Conservation (phyloP, 2,888 invertebrate genomes). For the Altica lythri region DNA sequence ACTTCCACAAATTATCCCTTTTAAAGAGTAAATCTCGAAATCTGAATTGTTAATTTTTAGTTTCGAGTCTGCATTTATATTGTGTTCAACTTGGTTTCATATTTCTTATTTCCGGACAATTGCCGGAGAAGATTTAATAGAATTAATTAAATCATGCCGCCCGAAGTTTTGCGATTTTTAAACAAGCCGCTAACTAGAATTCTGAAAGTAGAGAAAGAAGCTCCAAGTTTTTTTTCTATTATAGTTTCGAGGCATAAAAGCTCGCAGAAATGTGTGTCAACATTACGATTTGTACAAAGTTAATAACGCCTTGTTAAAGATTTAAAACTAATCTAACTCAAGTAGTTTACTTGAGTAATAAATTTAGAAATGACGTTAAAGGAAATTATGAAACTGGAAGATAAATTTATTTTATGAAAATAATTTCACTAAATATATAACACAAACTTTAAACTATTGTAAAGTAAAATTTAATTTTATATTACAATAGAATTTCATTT, state of each 20-base stretch:
- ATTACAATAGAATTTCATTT: too few relatives aligned
- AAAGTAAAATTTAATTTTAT: too few relatives aligned
- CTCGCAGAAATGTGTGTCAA: constrained; percentile 18
- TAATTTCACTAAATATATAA: too few relatives aligned
- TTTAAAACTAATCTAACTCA: constrained; percentile 8
- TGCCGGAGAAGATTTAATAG: constrained; percentile 17
- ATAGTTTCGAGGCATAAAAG: constrained; percentile 11
- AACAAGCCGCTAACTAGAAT: constrained; percentile 13
- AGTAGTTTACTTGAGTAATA: not conserved
- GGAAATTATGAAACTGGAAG: too few relatives aligned
- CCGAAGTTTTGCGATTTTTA: constrained; percentile 20
- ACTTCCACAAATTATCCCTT: constrained; percentile 26
- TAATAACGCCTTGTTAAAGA: constrained; percentile 18
- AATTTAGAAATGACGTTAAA: constrained; percentile 2
- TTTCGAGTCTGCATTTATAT: constrained; percentile 25
- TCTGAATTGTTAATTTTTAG: constrained; percentile 33
- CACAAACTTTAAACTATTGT: too few relatives aligned
- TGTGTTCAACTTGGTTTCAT: constrained; percentile 21
- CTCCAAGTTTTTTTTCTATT: not conserved
- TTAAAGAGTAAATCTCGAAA: constrained; percentile 26
- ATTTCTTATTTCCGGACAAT: constrained; percentile 17
- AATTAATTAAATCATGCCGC: constrained; percentile 24
- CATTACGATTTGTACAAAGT: constrained; percentile 16
- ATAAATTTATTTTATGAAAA: too few relatives aligned
- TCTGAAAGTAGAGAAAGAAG: constrained; percentile 2